Conservation (phyloP, 2,113 vertebrate species). For the Pomatorhinus ruficollis region DNA sequence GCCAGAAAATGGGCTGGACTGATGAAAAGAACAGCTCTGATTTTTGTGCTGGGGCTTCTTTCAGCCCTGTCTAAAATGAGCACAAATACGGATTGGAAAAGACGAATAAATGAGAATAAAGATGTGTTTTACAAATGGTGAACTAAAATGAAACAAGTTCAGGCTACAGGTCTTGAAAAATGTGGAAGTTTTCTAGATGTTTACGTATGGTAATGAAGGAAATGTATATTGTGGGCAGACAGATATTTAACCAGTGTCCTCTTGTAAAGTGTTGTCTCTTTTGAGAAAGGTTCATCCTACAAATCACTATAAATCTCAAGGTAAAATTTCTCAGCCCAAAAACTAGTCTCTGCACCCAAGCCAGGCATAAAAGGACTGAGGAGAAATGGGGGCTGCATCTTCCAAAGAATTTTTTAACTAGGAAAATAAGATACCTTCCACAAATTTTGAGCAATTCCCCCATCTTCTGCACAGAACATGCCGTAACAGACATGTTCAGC, state of each 20-base stretch:
- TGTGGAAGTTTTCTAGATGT: neutral
- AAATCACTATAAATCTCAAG: neutral
- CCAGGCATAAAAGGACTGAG: neutral
- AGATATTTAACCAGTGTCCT: neutral
- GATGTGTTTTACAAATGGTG: neutral
- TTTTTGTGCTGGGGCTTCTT: neutral
- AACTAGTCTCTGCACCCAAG: neutral
- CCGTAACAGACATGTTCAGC: neutral
- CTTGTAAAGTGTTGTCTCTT: neutral
- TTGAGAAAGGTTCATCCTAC: neutral
- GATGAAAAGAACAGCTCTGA: constrained; percentile 12
- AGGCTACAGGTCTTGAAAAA: neutral
- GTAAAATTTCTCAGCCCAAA: neutral
- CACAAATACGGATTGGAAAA: neutral
- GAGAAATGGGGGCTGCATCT: neutral
- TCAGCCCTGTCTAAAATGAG: neutral
- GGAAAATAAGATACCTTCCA: neutral
- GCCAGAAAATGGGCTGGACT: constrained; percentile 6
- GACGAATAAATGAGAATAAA: neutral
- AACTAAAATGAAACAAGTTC: neutral
- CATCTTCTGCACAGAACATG: neutral
- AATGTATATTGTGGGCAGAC: neutral
- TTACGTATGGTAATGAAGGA: neutral
- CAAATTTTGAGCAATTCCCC: neutral
- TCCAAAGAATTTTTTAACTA: neutral